Evolutionary conservation across 2,113 vertebrate species (phyloP).

Genomic region (Rhabdomys dilectus): DNA sequence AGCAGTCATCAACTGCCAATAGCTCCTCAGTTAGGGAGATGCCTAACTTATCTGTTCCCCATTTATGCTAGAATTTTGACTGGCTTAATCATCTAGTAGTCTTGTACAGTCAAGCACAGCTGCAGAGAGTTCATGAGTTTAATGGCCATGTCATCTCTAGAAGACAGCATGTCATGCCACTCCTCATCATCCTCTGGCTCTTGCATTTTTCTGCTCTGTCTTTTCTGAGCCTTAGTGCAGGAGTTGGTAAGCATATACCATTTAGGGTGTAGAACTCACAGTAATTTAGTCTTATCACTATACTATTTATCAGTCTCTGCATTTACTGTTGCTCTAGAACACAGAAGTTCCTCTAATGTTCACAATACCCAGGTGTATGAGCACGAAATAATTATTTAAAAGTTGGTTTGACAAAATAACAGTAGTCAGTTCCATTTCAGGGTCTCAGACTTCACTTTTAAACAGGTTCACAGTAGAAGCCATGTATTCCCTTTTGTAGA

Average conservation of each 20-base stretch:
- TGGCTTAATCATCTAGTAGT: neutral
- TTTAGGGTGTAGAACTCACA: neutral
- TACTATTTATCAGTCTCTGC: neutral
- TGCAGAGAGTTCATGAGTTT: neutral
- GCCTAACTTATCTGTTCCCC: neutral
- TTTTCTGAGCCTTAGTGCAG: neutral
- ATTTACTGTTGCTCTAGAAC: neutral
- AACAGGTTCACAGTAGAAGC: neutral
- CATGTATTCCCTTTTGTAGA: neutral
- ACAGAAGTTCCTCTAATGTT: neutral
- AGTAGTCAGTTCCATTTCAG: neutral
- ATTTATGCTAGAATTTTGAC: neutral
- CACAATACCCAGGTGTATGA: neutral
- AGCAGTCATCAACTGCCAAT: neutral
- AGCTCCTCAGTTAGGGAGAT: neutral
- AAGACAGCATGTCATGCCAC: neutral
- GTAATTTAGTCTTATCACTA: neutral
- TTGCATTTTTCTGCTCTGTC: neutral
- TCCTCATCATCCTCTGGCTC: neutral
- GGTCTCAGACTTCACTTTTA: neutral
- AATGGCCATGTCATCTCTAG: neutral
- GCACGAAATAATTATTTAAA: neutral
- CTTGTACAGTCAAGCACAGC: neutral
- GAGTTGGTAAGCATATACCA: neutral
- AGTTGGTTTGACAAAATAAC: neutral